Base-by-base conservation (phyloP, 2,113 vertebrate genomes). In the Anolis carolinensis region DNA sequence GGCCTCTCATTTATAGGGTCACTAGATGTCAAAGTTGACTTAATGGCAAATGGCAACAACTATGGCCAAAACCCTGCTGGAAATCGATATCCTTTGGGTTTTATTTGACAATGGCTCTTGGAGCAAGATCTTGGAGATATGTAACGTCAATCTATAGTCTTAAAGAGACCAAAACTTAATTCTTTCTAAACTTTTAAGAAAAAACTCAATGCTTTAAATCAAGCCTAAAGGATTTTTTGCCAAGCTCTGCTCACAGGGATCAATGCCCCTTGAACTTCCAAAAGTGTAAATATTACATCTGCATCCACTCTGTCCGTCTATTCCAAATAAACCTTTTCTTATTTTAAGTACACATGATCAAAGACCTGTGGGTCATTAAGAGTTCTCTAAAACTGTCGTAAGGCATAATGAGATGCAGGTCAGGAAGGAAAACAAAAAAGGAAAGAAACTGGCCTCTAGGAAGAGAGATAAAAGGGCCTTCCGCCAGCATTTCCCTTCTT, bases 401-500 rank as follows among this genome's bases (percentile, higher is more conserved):
- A 62, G 39, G 50, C 81, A 32, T 81, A 74, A 86, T 32, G 70
- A 80, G 52, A 3, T 91, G 84, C 75, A 87, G 78, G 85, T 82
- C 74, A 91, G 92, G 91, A 91, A 92, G 91, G 89, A 90, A 92
- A 87, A 14, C 55, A 59, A 59, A 59, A 59, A 59, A 59, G 55
- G 18, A 36, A 71, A 72, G 84, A 83, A 89, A 81, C 65, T 74
- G 23, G 91, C 86, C 88, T 90, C 89, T 86, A 89, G 92, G 91
- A 94, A 86, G 84, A 85, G 87, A 87, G 87, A 92, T 83, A 88
- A 92, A 90, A 89, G 89, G 86, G 80, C 86, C 85, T 93, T 86
- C 0, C 0, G 83, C 63, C 81, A 70, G 89, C 77, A 92, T 90
- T 82, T 77, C 84, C 0, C 48, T 78, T 88, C 84, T 48, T 39